Percentiles rank a stretch among this genome's conserved stretches.
phyloP scores from a whole-genome alignment of 2,888 invertebrate species.

The Heterodera filipjevi region DNA sequence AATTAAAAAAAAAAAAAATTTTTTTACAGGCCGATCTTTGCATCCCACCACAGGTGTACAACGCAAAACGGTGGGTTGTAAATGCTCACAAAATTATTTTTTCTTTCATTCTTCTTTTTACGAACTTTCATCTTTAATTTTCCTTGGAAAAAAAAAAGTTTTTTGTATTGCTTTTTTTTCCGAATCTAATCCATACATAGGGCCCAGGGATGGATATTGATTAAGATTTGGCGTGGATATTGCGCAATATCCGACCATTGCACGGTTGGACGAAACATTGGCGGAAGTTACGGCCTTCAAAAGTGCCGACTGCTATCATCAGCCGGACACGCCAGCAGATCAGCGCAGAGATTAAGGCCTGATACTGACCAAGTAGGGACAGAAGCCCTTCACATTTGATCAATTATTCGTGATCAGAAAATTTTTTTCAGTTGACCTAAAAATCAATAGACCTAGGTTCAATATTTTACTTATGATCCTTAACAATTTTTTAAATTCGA shows the following conservation, averaged over 20 bases:
- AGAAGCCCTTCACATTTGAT: too few relatives aligned
- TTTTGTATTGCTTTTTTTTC: too few relatives aligned
- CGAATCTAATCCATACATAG: not conserved
- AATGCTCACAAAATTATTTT: not conserved
- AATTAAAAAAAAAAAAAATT: not conserved
- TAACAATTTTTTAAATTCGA: too few relatives aligned
- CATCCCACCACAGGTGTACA: slow-evolving; percentile 91
- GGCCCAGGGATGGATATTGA: not conserved
- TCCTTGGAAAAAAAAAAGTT: too few relatives aligned
- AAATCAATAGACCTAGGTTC: too few relatives aligned
- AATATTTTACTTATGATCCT: too few relatives aligned
- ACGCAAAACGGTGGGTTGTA: slow-evolving; percentile 78
- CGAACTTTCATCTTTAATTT: not conserved
- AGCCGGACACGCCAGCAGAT: slow-evolving; percentile 85
- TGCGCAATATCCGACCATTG: slow-evolving; percentile 84
- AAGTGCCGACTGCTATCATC: slow-evolving; percentile 85
- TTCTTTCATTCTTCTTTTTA: too few relatives aligned
- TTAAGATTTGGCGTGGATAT: slow-evolving; percentile 87
- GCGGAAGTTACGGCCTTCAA: slow-evolving; percentile 87
- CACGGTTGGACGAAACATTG: slow-evolving; percentile 82
- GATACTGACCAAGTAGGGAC: too few relatives aligned
- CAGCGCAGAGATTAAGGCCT: slow-evolving; percentile 17
- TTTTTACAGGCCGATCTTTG: slow-evolving; percentile 78
- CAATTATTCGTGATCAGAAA: too few relatives aligned
- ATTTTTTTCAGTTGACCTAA: too few relatives aligned